Conservation (phyloP, 2,888 invertebrate genomes). For the Sminthurides aquaticus region DNA sequence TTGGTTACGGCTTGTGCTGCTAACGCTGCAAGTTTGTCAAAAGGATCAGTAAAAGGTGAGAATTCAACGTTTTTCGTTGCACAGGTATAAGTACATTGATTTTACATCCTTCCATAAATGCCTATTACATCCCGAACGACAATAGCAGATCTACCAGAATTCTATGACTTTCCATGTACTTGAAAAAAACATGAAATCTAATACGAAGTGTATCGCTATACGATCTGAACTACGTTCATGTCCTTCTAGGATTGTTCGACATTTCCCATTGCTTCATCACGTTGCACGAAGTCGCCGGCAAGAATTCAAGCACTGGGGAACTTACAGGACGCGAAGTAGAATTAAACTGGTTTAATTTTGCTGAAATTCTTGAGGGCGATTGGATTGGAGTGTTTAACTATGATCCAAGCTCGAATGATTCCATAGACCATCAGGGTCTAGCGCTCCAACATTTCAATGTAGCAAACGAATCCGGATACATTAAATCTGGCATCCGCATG, state of each 20-base stretch:
- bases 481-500: conserved; percentile 25
- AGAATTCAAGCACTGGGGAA: conserved; percentile 3
- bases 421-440: background rate
- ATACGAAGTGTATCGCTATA: no score
- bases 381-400: conserved; percentile 44
- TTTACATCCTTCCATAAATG: no score
- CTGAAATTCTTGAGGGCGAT: conserved; percentile 32
- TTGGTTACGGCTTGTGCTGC: no score
- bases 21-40: no score
- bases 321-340: conserved; percentile 26
- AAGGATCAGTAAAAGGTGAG: no score
- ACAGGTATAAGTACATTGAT: no score
- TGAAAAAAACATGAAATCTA: no score
- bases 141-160: no score
- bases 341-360: conserved; percentile 35
- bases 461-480: conserved; percentile 13
- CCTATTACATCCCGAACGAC: no score
- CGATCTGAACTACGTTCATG: no score
- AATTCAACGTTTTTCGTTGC: no score
- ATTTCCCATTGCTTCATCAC: conserved; percentile 31
- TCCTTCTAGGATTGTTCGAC: conserved; percentile 26
- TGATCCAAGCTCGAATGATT: conserved; percentile 41
- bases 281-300: conserved; percentile 19
- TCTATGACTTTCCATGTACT: no score
- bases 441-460: conserved; percentile 10